Evolutionary conservation across 2,888 invertebrate species (phyloP), one percentile per base, ranked within the genome.

Genomic region (Coenonympha glycerion): DNA sequence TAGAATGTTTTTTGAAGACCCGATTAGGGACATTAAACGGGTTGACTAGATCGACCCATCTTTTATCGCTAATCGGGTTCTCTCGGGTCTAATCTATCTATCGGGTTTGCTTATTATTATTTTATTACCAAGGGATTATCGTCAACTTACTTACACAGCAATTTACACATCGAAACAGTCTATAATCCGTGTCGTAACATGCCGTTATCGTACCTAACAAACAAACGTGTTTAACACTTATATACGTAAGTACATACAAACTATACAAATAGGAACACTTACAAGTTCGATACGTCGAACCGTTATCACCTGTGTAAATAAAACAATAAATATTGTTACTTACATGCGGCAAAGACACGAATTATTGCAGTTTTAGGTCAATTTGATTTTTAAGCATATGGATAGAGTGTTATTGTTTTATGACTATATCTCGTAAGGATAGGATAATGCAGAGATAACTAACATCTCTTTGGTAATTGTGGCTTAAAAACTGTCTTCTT

Each of bases 271-370:
- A 28, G 3, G 11, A 28, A 26, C n/a, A 26, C 9, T 11, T 28
- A n/a, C 13, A 30, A 24, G 34, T 11, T 37, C 45, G 44, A 28
- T 4, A 45, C 48, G 41, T 45, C 46, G 15, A 55, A 46, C 19
- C 19, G 37, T 44, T 52, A 55, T 49, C 55, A 49, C 42, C 52
- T 54, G 52, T 46, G 48, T 49, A 44, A 52, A 55, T 46, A 55
- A 33, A 45, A 37, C 47, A 42, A 26, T 18, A 50, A 26, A 13
- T n/a, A n/a, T 47, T 33, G 18, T 45, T 26, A 53, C 24, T n/a
- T 46, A 37, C 45, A 40, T 22, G 34, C 34, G 40, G 19, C 8
- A 22, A 19, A 34, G 31, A 34, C 16, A 33, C 19, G 41, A 48
- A n/a, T 9, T n/a, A n/a, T n/a, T 13, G n/a, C 37, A 45, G 36